Percentiles rank a stretch among this genome's conserved stretches.
Conservation (phyloP, 2,797 vertebrate genomes). For the Acomys russatus region DNA sequence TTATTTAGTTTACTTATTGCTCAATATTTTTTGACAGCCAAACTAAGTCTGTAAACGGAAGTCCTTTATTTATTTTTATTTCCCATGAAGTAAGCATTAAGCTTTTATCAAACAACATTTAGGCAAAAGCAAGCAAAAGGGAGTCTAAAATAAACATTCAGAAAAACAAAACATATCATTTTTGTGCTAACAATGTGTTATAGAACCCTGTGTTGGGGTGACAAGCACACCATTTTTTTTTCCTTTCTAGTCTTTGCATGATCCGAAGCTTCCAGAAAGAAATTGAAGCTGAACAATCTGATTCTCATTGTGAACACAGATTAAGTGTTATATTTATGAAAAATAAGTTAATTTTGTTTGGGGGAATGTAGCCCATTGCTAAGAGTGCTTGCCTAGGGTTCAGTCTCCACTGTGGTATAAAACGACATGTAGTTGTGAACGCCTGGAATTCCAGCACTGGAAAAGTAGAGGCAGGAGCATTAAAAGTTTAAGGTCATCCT, state of each 20-base stretch:
- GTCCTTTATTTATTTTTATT: slow-evolving; percentile 52
- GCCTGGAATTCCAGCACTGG: neutral
- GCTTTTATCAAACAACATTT: slow-evolving; percentile 33
- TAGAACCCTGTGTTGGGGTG: neutral
- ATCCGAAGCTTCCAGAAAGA: neutral
- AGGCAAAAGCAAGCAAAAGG: slow-evolving; percentile 59
- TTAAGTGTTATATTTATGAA: slow-evolving; percentile 15
- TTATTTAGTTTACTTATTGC: neutral
- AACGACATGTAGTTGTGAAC: neutral
- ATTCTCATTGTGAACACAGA: neutral
- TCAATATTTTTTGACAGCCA: slow-evolving; percentile 39
- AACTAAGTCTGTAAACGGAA: slow-evolving; percentile 30
- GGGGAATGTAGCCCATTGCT: neutral
- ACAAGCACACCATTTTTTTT: neutral
- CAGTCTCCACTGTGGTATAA: neutral
- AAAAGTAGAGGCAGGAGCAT: neutral
- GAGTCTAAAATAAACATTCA: slow-evolving; percentile 14
- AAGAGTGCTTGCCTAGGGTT: neutral
- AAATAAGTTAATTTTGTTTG: neutral
- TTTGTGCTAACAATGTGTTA: neutral
- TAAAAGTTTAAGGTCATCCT: neutral
- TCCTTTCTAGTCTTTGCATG: neutral
- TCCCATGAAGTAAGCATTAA: neutral
- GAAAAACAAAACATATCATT: slow-evolving; percentile 44
- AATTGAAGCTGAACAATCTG: neutral